Percentiles rank a stretch among this genome's conserved stretches.
Evolutionary conservation across 2,888 invertebrate genomes (phyloP).

Genomic region (Matsumyia berberina): DNA sequence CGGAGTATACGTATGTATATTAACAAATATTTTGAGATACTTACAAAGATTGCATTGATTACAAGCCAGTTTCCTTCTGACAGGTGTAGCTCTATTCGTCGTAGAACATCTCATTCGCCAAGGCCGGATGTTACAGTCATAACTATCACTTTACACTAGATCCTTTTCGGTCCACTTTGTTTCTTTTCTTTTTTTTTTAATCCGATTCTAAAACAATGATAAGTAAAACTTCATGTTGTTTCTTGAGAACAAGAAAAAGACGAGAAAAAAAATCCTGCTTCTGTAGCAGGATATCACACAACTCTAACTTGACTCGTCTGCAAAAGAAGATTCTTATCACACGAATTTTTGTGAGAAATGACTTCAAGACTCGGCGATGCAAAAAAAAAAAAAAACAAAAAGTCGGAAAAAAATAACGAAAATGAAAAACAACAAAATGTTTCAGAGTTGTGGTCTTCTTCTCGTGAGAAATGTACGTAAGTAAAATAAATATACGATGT

Average conservation of each 20-base stretch:
- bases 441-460: conserved; percentile 39
- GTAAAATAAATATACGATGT: conserved; percentile 71
- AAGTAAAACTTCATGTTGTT: conserved; percentile 35
- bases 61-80: conserved; percentile 16
- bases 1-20: too few relatives aligned
- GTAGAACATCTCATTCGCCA: conserved; percentile 48
- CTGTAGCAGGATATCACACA: conserved; percentile 38
- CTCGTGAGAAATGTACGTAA: conserved; percentile 63
- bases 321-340: conserved; percentile 66
- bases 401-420: conserved; percentile 25
- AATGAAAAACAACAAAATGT: conserved; percentile 23
- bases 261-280: conserved; percentile 25
- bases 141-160: conserved; percentile 18
- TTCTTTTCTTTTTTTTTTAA: conserved; percentile 14
- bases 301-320: conserved; percentile 36
- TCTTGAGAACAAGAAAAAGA: conserved; percentile 17
- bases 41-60: conserved; percentile 69
- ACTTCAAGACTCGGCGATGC: conserved; percentile 29
- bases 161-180: conserved; percentile 16
- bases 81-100: conserved; percentile 45
- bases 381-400: conserved; percentile 13
- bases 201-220: conserved; percentile 25
- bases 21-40: conserved; percentile 6
- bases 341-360: conserved; percentile 37
- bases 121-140: conserved; percentile 32